Evolutionary conservation across 1,140 invertebrate genomes (phyloP).

Genomic region (Acromyrmex heyeri): DNA sequence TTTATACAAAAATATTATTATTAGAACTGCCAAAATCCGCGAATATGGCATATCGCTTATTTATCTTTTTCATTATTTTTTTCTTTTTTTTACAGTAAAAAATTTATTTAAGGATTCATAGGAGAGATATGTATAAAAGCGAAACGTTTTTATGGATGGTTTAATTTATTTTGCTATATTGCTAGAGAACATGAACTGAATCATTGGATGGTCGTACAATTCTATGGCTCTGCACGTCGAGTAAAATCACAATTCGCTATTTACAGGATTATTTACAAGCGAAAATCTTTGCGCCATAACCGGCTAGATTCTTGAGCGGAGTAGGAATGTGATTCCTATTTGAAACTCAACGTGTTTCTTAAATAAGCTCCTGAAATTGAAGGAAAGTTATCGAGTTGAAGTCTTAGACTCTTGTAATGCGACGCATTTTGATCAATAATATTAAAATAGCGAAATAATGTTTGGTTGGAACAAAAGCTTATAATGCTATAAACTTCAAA

Average conservation of each 20-base stretch:
- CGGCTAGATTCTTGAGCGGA: neutral
- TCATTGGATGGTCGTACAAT: constrained; percentile 81
- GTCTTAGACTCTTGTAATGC: neutral
- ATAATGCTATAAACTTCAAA: too few species aligned
- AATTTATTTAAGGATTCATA: neutral
- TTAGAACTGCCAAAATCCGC: too few species aligned
- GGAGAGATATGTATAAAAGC: constrained; percentile 36
- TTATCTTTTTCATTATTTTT: neutral
- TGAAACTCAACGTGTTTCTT: neutral
- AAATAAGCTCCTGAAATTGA: too few species aligned
- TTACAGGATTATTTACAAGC: constrained; percentile 84
- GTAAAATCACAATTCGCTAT: constrained; percentile 86
- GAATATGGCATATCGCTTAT: too few species aligned
- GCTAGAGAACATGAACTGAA: constrained; percentile 85
- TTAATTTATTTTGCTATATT: constrained; percentile 86
- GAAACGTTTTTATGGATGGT: constrained; percentile 63
- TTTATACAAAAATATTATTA: too few species aligned
- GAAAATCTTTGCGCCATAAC: constrained; percentile 33
- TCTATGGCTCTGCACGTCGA: constrained; percentile 81
- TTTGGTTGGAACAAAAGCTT: too few species aligned
- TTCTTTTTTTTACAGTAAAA: neutral
- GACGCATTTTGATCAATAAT: neutral
- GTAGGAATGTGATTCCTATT: neutral
- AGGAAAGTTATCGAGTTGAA: constrained; percentile 11
- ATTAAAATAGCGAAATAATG: constrained; percentile 17